Base-by-base conservation (phyloP, 2,113 vertebrate species). In the Alces alces region DNA sequence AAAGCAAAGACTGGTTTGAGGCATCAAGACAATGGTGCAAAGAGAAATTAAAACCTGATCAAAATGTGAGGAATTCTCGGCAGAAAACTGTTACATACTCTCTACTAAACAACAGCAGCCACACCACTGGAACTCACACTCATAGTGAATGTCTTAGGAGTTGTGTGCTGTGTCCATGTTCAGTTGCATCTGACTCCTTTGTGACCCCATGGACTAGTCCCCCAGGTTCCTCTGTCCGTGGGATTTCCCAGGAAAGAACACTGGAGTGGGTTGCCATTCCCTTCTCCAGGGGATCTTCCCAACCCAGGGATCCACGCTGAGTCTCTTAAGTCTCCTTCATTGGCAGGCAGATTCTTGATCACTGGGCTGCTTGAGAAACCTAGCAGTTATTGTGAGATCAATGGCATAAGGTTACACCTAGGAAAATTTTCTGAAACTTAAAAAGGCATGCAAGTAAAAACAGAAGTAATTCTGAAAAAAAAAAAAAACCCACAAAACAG, bases 301-400 rank as follows among this genome's bases (percentile, higher is more conserved):
- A 23, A 25, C 0, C 0, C 66, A 39, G 11, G 66, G 66, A 39
- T 23, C 21, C n/a, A 73, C 2, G 1, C 66, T 39, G 13, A 36
- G 21, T 30, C 66, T 39, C 36, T 10, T 23, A 25, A 36, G 21
- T 39, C 66, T 39, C 21, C 21, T 39, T 36, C 66, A 39, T 23
- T 23, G 11, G 21, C 36, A 73, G 36, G 6, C 36, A 13, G 36
- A 39, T 39, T 73, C 66, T 39, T 73, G 10, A 73, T 25, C 66
- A 73, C 19, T 73, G 66, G 3, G 21, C 36, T 25, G 66, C 36
- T 6, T 73, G 66, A 21, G 21, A 73, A 73, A 11, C 9, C 36
- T 13, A n/a, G n/a, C 14, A 50, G 47, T 76, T 87, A 33, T n/a
- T 57, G 6, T 52, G 39, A 64, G 14, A 64, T 15, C 2, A 36